These are phyloP conservation scores for Aphelenchoides avenae DNA, from an alignment of 1,140 invertebrate species.

Conservation along the genomic window DNA sequence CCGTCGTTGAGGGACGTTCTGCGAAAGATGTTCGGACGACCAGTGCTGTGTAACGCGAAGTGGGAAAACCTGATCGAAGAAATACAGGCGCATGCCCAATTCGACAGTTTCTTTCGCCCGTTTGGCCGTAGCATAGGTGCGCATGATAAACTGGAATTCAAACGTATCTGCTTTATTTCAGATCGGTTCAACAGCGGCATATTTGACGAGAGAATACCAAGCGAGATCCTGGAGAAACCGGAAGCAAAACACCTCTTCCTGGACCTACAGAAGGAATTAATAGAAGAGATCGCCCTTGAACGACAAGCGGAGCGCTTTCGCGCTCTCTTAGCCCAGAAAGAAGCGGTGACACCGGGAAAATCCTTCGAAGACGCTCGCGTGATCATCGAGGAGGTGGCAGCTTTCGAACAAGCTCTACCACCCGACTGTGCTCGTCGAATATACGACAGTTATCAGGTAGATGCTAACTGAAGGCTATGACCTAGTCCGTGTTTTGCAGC, in stretches of 20 bases:
- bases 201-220: constrained; percentile 29
- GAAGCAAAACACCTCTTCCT: constrained; percentile 28
- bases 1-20: constrained; percentile 23
- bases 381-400: constrained; percentile 18
- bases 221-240: constrained; percentile 28
- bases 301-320: constrained; percentile 77
- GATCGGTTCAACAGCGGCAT: neutral
- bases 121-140: constrained; percentile 32
- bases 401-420: constrained; percentile 64
- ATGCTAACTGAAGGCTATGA: no score
- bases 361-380: constrained; percentile 83
- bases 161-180: constrained; percentile 7
- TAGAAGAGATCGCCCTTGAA: constrained; percentile 37
- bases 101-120: constrained; percentile 28
- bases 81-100: constrained; percentile 24
- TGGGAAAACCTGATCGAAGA: constrained; percentile 27
- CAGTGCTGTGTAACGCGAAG: constrained; percentile 16
- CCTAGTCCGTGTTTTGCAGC: constrained; percentile 10
- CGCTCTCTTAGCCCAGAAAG: constrained; percentile 80
- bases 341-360: constrained; percentile 82
- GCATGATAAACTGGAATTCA: neutral
- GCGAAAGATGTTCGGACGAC: constrained; percentile 13
- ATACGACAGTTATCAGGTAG: constrained; percentile 87
- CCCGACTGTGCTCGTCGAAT: constrained; percentile 85
- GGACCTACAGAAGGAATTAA: constrained; percentile 17